Evolutionary conservation across 2,888 invertebrate genomes (phyloP), one percentile per base, ranked within the genome.

Genomic region (Caenorhabditis auriculariae): DNA sequence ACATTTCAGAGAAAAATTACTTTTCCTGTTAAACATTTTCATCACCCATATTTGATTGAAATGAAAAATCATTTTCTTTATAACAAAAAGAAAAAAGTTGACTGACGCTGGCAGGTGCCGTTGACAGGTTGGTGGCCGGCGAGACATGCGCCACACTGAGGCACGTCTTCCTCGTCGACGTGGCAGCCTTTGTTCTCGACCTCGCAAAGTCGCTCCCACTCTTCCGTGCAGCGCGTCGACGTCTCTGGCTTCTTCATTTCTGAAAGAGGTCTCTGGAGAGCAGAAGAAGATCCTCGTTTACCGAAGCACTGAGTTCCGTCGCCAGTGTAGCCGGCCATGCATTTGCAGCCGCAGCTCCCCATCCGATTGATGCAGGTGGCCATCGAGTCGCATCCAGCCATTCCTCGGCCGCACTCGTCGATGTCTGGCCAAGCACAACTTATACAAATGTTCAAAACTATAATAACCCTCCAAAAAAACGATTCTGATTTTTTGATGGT

Each of bases 291-390:
- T 44, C 44, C 6, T 24, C n/a, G 4, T 44, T 17, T 35, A 15
- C 27, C 23, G n/a, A 37, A 24, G 45, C 76, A 76, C 23, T 65
- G 59, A 1, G 56, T 61, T 38, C 76, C 76, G 41, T 74, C 70
- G 24, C 75, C 76, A 27, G 68, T 71, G 44, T 69, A 72, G 32
- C 77, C 77, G 15, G 87, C 83, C 23, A 89, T 84, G 81, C 93
- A 94, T 77, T 90, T 89, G 80, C 93, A 93, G 78, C 88, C 89
- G 75, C 88, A 91, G 72, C 89, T 87, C 27, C 71, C 72, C 49
- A 64, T 62, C 29, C 60, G 57, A 44, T 74, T 70, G 54, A 71
- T 66, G 54, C 76, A 76, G 57, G 59, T 69, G 4, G 74, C 73
- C 65, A 69, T 70, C 7, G 58, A 52, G 32, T 74, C 71, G 37